Percentiles rank a stretch among this genome's conserved stretches.
Evolutionary conservation across 2,797 vertebrate genomes (phyloP).

Genomic region (Clamator glandarius): DNA sequence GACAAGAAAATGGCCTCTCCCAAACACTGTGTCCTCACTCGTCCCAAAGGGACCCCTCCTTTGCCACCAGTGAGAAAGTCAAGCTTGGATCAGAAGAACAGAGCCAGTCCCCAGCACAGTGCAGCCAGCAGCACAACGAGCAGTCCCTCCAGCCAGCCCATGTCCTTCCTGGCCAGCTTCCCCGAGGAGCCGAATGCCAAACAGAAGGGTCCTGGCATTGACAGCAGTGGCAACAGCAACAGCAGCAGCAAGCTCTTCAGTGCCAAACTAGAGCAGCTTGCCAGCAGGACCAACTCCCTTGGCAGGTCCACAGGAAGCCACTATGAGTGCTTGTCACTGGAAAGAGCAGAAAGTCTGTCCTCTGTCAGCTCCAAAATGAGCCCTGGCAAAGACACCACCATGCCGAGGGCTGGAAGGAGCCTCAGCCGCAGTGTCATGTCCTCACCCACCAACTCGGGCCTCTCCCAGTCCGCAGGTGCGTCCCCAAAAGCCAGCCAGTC

Average conservation of each 20-base stretch:
- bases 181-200: constrained; percentile 81
- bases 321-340: constrained; percentile 87
- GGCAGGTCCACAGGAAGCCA: constrained; percentile 84
- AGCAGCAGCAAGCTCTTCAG: constrained; percentile 90
- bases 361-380: constrained; percentile 84
- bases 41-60: constrained; percentile 86
- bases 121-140: constrained; percentile 68
- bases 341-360: constrained; percentile 85
- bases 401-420: constrained; percentile 86
- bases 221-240: constrained; percentile 82
- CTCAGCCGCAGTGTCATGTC: constrained; percentile 82
- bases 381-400: constrained; percentile 83
- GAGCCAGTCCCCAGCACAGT: constrained; percentile 79
- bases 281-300: constrained; percentile 86
- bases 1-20: constrained; percentile 83
- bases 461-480: constrained; percentile 72
- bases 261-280: constrained; percentile 90
- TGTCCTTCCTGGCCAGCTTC: constrained; percentile 74
- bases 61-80: constrained; percentile 84
- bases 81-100: constrained; percentile 85
- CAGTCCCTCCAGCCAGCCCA: constrained; percentile 77
- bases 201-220: constrained; percentile 77
- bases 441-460: constrained; percentile 79
- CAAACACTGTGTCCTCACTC: constrained; percentile 85
- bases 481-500: constrained; percentile 83